Base-by-base conservation (phyloP, 2,797 vertebrate species). In the Danio aesculapii region DNA sequence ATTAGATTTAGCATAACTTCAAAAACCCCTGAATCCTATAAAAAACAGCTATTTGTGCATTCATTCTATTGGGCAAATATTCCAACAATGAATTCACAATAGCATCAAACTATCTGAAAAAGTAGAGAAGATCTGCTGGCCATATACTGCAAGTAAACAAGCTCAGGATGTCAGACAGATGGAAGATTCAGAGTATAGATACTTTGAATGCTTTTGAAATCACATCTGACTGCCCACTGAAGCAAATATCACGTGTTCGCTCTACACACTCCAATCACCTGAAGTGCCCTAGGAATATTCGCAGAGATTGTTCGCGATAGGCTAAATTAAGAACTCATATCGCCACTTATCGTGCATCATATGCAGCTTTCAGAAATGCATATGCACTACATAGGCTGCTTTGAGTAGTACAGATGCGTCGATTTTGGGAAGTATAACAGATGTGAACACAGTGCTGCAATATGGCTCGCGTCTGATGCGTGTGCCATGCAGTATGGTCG, bases 401-500 rank as follows among this genome's bases (percentile, higher is more conserved):
- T 0, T 13, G 47, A n/a, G 6, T 52, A 43, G 58, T 16, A 61
- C n/a, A n/a, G 49, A 68, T 79, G 82, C 39, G 70, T 62, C 64
- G 62, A 49, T 70, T 79, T 71, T 50, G 70, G 41, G 39, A 59
- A 72, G 41, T 67, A 63, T 59, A 64, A 49, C 76, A 83, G 82
- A 79, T 68, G 76, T 47, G 82, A 80, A 66, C 17, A 57, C 63
- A 30, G 62, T 74, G 66, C 86, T 84, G 84, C 88, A 89, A 81
- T 87, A 82, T 71, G 81, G 62, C 82, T 64, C 21, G 69, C 44
- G 72, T 66, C 62, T 67, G 68, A 75, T 63, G 84, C 84, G 74
- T 58, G 80, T 75, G 73, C 84, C 86, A 85, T 86, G 84, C 84
- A 84, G 86, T 81, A 84, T 73, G 79, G 58, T 81, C 73, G 86